phyloP scores from a whole-genome alignment of 2,797 vertebrate genomes.

The Enteromius radiatus region DNA sequence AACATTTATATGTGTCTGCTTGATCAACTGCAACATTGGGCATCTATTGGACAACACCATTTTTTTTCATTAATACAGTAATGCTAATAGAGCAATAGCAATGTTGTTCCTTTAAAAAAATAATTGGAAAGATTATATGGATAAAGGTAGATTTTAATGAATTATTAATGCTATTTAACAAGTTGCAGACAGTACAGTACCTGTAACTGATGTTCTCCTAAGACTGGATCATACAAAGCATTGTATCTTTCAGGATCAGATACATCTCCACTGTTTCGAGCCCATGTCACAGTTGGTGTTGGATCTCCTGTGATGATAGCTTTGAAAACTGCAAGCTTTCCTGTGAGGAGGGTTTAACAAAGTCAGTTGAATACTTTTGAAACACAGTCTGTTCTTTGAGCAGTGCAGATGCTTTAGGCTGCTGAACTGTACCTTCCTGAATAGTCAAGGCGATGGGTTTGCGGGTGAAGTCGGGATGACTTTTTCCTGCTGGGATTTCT shows the following conservation, averaged over 20 bases:
- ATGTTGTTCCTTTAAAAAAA: neutral
- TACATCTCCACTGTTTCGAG: slow-evolving; percentile 72
- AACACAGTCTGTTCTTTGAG: neutral
- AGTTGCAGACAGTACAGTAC: slow-evolving; percentile 65
- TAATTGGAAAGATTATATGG: neutral
- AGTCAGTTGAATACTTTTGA: neutral
- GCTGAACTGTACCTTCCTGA: slow-evolving; percentile 82
- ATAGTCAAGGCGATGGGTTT: slow-evolving; percentile 86
- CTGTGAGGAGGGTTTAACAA: slow-evolving; percentile 66
- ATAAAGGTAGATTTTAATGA: neutral
- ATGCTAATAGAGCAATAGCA: neutral
- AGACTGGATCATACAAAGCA: slow-evolving; percentile 51
- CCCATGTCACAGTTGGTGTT: slow-evolving; percentile 81
- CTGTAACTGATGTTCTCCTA: slow-evolving; percentile 83
- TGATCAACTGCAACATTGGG: slow-evolving; percentile 75
- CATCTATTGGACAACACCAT: slow-evolving; percentile 75
- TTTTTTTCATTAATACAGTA: neutral
- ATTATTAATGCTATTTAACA: neutral
- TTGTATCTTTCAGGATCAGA: slow-evolving; percentile 73
- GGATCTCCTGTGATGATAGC: slow-evolving; percentile 84
- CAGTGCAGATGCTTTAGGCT: neutral
- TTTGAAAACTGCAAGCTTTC: slow-evolving; percentile 86
- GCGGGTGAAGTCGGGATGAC: slow-evolving; percentile 81
- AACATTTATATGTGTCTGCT: slow-evolving; percentile 85
- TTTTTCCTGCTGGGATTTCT: slow-evolving; percentile 79